Evolutionary conservation across 1,140 invertebrate genomes (phyloP).

Genomic region (Neodiprion virginianus): DNA sequence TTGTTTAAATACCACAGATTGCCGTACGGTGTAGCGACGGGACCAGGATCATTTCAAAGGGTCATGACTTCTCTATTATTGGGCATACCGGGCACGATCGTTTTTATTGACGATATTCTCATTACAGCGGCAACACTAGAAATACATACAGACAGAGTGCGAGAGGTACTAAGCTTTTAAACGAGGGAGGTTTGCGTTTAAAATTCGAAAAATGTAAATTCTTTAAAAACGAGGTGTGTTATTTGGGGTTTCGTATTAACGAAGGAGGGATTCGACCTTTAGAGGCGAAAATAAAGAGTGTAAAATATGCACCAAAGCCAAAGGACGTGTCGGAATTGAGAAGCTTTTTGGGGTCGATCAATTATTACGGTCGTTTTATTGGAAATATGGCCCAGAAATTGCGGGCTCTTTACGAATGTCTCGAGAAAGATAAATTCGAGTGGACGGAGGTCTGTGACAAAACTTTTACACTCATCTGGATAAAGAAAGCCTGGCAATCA

Average conservation of each 20-base stretch:
- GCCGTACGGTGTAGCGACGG: too few species aligned
- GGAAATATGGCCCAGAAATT: too few species aligned
- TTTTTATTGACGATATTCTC: constrained; percentile 34
- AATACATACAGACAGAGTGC: not conserved
- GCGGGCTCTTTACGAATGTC: too few species aligned
- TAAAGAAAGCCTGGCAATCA: too few species aligned
- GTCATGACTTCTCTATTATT: constrained; percentile 25
- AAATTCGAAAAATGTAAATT: constrained; percentile 39
- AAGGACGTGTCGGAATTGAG: too few species aligned
- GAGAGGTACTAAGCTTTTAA: not conserved
- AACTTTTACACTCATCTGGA: too few species aligned
- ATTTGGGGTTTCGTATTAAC: constrained; percentile 39
- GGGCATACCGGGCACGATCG: constrained; percentile 23
- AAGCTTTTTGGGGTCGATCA: too few species aligned
- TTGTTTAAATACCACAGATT: too few species aligned
- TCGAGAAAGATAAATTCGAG: not conserved
- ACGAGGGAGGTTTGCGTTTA: constrained; percentile 8
- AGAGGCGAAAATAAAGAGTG: not conserved
- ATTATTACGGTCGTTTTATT: too few species aligned
- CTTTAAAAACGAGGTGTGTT: constrained; percentile 35
- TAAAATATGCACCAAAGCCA: too few species aligned
- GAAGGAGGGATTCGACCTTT: constrained; percentile 34
- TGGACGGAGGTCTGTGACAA: not conserved
- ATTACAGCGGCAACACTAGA: constrained; percentile 24
- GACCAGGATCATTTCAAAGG: constrained; percentile 23